Evolutionary conservation across 2,797 vertebrate genomes (phyloP).

Genomic region (Siniperca obscura): DNA sequence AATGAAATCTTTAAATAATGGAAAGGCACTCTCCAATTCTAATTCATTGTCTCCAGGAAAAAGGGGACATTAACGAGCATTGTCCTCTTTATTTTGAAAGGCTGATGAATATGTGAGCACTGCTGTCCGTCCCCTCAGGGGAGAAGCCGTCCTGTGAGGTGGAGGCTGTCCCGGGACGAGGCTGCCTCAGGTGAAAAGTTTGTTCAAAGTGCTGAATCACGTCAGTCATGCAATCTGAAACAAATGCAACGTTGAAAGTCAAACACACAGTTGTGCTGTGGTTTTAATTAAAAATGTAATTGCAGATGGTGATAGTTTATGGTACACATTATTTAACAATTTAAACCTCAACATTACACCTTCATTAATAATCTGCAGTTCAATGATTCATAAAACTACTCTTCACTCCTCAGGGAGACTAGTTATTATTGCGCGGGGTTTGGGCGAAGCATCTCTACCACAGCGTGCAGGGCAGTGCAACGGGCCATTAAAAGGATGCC

Average conservation of each 20-base stretch:
- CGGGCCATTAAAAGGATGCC: constrained; percentile 61
- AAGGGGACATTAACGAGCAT: constrained; percentile 83
- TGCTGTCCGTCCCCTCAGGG: constrained; percentile 85
- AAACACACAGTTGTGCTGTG: neutral
- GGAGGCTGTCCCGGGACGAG: constrained; percentile 77
- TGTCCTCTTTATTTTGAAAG: constrained; percentile 87
- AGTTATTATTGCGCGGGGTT: constrained; percentile 40
- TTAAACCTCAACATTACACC: constrained; percentile 20
- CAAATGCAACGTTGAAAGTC: constrained; percentile 42
- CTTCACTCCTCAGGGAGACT: constrained; percentile 23
- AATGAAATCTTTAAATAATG: constrained; percentile 71
- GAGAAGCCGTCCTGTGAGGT: constrained; percentile 82
- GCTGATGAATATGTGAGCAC: constrained; percentile 78
- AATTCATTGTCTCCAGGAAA: constrained; percentile 77
- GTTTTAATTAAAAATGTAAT: constrained; percentile 34
- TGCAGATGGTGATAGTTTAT: constrained; percentile 18
- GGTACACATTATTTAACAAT: constrained; percentile 22
- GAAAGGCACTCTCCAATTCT: constrained; percentile 59
- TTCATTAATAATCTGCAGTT: constrained; percentile 38
- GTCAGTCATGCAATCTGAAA: constrained; percentile 21
- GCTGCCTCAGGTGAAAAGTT: constrained; percentile 88
- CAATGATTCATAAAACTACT: constrained; percentile 37
- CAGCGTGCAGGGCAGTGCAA: constrained; percentile 36
- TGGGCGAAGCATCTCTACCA: neutral
- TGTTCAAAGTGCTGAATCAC: constrained; percentile 63